Evolutionary conservation across 1,140 invertebrate species (phyloP).

Genomic region (Cydia fagiglandana): DNA sequence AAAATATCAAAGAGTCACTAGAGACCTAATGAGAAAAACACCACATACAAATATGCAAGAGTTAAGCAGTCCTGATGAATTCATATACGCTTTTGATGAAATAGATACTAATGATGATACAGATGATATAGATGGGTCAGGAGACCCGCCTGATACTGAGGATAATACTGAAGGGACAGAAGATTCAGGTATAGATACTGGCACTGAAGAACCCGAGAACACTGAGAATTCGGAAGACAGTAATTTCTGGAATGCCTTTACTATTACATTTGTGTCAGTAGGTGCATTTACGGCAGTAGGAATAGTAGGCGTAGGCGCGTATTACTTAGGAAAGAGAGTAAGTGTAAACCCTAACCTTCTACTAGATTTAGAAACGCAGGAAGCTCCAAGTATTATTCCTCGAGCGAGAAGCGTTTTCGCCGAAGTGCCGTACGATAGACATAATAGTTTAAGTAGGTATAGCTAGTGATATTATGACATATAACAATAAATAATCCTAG

Average conservation of each 20-base stretch:
- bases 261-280: constrained; percentile 46
- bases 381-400: constrained; percentile 45
- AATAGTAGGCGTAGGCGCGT: constrained; percentile 41
- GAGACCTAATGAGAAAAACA: neutral
- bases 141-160: neutral
- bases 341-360: constrained; percentile 23
- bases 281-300: constrained; percentile 34
- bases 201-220: neutral
- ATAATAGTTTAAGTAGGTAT: neutral
- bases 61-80: neutral
- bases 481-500: neutral
- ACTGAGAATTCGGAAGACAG: neutral
- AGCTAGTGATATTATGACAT: neutral
- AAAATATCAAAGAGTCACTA: neutral
- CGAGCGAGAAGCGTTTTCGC: constrained; percentile 39
- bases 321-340: constrained; percentile 46
- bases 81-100: neutral
- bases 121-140: constrained; percentile 15
- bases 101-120: neutral
- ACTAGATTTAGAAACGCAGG: constrained; percentile 33
- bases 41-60: neutral
- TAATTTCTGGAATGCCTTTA: constrained; percentile 48
- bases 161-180: constrained; percentile 17
- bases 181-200: neutral
- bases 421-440: neutral